phyloP scores from a whole-genome alignment of 2,888 invertebrate species.

The Leucophenga montana region DNA sequence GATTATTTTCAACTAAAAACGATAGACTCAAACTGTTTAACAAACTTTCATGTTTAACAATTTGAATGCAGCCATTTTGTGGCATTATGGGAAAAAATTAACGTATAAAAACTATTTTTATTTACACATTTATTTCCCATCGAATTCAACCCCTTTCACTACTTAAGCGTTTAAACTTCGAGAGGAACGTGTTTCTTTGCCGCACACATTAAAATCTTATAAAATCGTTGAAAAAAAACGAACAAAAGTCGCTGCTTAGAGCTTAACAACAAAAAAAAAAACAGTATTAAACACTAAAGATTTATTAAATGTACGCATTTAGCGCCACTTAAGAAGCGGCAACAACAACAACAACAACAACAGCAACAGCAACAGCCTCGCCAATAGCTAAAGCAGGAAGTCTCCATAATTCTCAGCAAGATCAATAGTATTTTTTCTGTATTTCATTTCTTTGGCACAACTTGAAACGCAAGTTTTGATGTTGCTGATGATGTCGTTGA shows the following conservation, averaged over 20 bases:
- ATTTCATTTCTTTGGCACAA: not conserved
- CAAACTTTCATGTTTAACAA: not conserved
- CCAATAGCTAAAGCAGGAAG: slow-evolving; percentile 11
- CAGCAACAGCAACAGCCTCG: not conserved
- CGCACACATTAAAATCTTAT: not conserved
- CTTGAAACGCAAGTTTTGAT: not conserved
- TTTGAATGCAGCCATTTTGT: too few relatives aligned
- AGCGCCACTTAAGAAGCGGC: slow-evolving; percentile 62
- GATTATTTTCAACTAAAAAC: not conserved
- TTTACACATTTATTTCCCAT: too few relatives aligned
- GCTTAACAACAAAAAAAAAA: too few relatives aligned
- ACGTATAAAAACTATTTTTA: too few relatives aligned
- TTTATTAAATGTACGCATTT: slow-evolving; percentile 63
- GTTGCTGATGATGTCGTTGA: too few relatives aligned
- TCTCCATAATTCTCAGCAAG: slow-evolving; percentile 16
- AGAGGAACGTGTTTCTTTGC: too few relatives aligned
- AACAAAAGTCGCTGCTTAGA: not conserved
- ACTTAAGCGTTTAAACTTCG: not conserved
- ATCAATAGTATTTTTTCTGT: not conserved
- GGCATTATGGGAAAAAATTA: too few relatives aligned
- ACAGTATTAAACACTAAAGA: slow-evolving; percentile 41
- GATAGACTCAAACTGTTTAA: not conserved
- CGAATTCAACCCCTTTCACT: not conserved
- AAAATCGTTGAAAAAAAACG: not conserved
- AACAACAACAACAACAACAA: slow-evolving; percentile 30